Percentiles rank a stretch among this genome's conserved stretches.
These are phyloP conservation scores for Rostratula benghalensis DNA, from an alignment of 2,113 vertebrate genomes.

Conservation along the genomic window DNA sequence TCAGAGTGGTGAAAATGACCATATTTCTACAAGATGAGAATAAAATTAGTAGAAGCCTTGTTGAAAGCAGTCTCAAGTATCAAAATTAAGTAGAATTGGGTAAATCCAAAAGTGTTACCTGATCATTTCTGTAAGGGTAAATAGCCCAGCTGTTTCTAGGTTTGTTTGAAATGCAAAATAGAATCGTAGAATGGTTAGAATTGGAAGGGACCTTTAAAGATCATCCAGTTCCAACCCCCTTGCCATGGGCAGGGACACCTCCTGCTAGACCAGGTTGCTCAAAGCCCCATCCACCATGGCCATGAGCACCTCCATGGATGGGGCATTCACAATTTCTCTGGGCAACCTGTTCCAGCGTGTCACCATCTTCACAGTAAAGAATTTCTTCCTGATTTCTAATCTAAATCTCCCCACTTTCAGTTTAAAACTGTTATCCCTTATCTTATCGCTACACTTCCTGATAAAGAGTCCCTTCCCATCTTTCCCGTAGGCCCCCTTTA, in stretches of 20 bases:
- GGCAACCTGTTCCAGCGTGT: background rate
- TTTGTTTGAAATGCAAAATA: background rate
- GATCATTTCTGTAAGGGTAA: background rate
- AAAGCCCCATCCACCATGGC: background rate
- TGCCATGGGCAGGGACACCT: background rate
- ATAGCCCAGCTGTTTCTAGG: background rate
- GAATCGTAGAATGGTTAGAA: background rate
- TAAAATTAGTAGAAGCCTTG: background rate
- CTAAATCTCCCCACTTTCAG: background rate
- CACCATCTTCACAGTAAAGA: background rate
- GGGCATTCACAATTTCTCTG: background rate
- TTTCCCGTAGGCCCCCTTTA: background rate
- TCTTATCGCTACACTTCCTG: background rate
- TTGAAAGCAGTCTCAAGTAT: background rate
- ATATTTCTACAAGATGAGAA: background rate
- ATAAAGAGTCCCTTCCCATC: no score
- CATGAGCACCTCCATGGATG: background rate
- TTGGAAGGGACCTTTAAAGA: background rate
- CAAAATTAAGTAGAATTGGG: background rate
- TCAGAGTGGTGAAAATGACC: background rate
- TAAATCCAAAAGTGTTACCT: background rate
- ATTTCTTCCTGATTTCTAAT: background rate
- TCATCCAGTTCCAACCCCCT: background rate
- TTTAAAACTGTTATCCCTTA: background rate
- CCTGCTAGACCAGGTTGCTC: background rate